These are phyloP conservation scores for Drosophila imparisetae DNA, from an alignment of 2,888 invertebrate species.

Conservation along the genomic window DNA sequence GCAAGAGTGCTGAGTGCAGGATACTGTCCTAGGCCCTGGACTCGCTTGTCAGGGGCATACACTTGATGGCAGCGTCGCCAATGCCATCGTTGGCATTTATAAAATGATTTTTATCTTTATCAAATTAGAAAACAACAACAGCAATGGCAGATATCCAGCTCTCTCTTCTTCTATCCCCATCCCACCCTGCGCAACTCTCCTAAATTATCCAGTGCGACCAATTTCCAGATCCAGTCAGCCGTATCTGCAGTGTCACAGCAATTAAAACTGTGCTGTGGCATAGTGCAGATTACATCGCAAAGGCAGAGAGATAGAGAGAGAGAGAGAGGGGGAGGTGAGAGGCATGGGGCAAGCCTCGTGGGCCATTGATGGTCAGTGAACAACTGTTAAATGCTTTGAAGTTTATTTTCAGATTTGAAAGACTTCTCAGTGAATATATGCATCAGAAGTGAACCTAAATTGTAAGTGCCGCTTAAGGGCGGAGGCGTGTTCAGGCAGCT, in stretches of 20 bases:
- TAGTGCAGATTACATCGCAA: constrained; percentile 71
- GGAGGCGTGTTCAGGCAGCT: constrained; percentile 11
- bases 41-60: constrained; percentile 54
- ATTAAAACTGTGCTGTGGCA: constrained; percentile 73
- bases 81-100: constrained; percentile 64
- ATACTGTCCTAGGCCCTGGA: constrained; percentile 27
- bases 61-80: constrained; percentile 53
- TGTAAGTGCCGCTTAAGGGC: neutral
- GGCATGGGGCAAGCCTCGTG: constrained; percentile 10
- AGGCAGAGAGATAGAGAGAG: neutral
- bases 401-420: constrained; percentile 65
- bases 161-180: neutral
- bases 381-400: constrained; percentile 74
- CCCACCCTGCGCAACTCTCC: neutral
- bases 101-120: constrained; percentile 79
- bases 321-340: constrained; percentile 14
- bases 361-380: constrained; percentile 58
- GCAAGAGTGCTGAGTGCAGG: constrained; percentile 3
- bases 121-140: constrained; percentile 77
- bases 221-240: constrained; percentile 64
- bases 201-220: constrained; percentile 30
- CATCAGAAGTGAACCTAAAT: constrained; percentile 21
- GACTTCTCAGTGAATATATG: constrained; percentile 44
- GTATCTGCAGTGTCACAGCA: constrained; percentile 74
- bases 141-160: constrained; percentile 17